These are phyloP conservation scores for Pristionchus fissidentatus DNA, from an alignment of 2,888 invertebrate genomes.

Conservation along the genomic window DNA sequence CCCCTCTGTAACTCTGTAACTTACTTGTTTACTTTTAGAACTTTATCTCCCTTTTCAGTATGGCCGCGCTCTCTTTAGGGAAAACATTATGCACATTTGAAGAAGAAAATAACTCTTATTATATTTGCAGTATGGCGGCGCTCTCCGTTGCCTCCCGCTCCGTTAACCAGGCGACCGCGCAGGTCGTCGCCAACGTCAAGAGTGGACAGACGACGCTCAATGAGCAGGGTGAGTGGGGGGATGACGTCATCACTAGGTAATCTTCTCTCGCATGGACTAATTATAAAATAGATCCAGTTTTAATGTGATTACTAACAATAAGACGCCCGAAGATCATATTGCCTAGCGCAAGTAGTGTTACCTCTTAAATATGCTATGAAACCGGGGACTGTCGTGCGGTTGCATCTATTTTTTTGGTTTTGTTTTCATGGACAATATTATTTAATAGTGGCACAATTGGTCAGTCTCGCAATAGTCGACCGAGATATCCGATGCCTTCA, in stretches of 20 bases:
- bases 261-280: too few relatives aligned
- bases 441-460: too few relatives aligned
- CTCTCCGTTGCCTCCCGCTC: constrained; percentile 88
- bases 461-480: too few relatives aligned
- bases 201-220: constrained; percentile 89
- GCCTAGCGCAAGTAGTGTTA: not conserved
- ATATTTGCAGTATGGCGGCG: constrained; percentile 82
- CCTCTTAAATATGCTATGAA: too few relatives aligned
- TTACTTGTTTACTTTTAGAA: too few relatives aligned
- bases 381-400: too few relatives aligned
- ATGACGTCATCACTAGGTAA: not conserved
- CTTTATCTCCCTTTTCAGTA: not conserved
- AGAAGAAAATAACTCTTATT: too few relatives aligned
- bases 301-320: too few relatives aligned
- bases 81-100: not conserved
- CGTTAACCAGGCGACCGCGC: constrained; percentile 91
- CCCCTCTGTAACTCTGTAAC: too few relatives aligned
- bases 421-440: too few relatives aligned
- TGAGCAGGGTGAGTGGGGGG: constrained; percentile 82
- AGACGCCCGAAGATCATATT: not conserved
- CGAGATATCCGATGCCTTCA: too few relatives aligned
- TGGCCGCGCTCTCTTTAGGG: not conserved
- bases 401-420: too few relatives aligned
- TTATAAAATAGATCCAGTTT: not conserved
- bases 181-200: constrained; percentile 93